Percentiles rank a stretch among this genome's conserved stretches.
These are phyloP conservation scores for Daboia siamensis DNA, from an alignment of 2,113 vertebrate genomes.

Conservation along the genomic window DNA sequence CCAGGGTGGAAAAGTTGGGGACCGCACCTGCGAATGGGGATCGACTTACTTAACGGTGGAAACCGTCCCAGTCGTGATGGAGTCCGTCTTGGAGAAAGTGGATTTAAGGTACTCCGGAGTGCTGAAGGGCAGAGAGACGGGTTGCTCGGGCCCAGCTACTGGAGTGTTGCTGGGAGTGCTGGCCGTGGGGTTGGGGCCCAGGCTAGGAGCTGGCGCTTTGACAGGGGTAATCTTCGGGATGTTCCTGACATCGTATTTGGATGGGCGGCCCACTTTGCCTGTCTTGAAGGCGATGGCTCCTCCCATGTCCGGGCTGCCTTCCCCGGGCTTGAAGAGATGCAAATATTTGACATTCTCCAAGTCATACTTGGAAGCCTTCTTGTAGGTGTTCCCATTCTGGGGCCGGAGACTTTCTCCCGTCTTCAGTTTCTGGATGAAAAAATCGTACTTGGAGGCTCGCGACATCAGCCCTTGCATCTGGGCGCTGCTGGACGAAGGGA, in stretches of 20 bases:
- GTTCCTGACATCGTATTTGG: conserved; percentile 94
- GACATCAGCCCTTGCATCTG: conserved; percentile 89
- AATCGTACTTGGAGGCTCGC: conserved; percentile 93
- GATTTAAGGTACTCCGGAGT: conserved; percentile 93
- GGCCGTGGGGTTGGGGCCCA: conserved; percentile 81
- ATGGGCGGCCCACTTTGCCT: conserved; percentile 95
- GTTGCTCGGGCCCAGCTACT: conserved; percentile 79
- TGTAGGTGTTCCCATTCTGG: conserved; percentile 92
- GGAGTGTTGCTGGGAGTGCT: conserved; percentile 74
- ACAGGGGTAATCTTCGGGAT: conserved; percentile 89
- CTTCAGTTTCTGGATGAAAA: conserved; percentile 98
- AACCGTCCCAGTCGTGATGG: conserved; percentile 97
- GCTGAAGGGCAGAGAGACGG: conserved; percentile 85
- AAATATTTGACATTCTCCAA: conserved; percentile 96
- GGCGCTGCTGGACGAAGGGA: conserved; percentile 76
- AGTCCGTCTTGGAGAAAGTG: conserved; percentile 98
- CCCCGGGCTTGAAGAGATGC: conserved; percentile 96
- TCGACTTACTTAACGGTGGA: conserved; percentile 95
- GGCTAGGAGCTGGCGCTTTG: conserved; percentile 76
- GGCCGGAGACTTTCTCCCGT: conserved; percentile 88
- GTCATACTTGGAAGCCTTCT: conserved; percentile 97
- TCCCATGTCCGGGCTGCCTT: conserved; percentile 95
- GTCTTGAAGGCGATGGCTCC: conserved; percentile 98
- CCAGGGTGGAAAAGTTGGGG: too few relatives aligned
- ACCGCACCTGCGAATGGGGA: not conserved